Evolutionary conservation across 2,888 invertebrate species (phyloP), one percentile per base, ranked within the genome.

Genomic region (Dasysyrphus albostriatus): DNA sequence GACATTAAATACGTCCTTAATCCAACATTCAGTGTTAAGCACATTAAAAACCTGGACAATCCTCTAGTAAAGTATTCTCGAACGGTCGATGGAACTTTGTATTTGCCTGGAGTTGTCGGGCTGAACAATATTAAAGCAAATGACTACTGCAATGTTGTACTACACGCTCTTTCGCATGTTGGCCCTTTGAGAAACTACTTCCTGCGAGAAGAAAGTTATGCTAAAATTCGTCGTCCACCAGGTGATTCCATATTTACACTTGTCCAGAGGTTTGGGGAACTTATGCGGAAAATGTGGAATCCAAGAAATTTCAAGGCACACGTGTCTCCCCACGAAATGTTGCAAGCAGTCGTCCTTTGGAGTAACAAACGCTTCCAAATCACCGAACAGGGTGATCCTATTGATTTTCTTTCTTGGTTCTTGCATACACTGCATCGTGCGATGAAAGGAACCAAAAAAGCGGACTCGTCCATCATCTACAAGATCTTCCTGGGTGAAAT

Each of bases 61-160:
- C 83, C 90, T 0, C 93, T 93, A 8, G 95, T 96, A 8, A 98
- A 98, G 92, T 94, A 97, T 93, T 98, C 97, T 0, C 94, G 99
- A 90, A 99, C 99, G 0, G 98, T 98, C 88, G 99, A 99, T 93
- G 98, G 98, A 10, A 97, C 98, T 0, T 95, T 98, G 91, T 99
- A 99, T 92, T 95, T 98, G 91, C 99, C 99, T 4, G 99, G 98
- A 78, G 98, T 99, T 90, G 98, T 99, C 24, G 97, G 97, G 0
- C 94, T 99, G 65, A 99, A 99, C 91, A 99, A 99, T 92, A 99
- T 99, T 89, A 99, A 99, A 93, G 99, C 98, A 5, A 99, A 99
- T 93, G 99, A 99, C 93, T 99, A 99, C 92, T 99, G 99, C 92
- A 99, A 99, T 93, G 99, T 99, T 63, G 97, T 99, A 76, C 94